Conservation (phyloP, 2,113 vertebrate species). For the human region GRCh38 chr9:38084001-38084500, state of each 20-base stretch:
- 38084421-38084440: background rate
- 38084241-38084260: background rate
- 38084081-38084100: background rate
- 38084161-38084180: background rate
- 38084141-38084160: background rate
- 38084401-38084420: background rate
- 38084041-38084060: background rate
- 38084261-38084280: background rate
- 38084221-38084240: background rate
- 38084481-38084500: background rate
- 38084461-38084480: background rate
- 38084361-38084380: background rate
- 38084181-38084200: background rate
- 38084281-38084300: background rate
- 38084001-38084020: slow-evolving; percentile 35
- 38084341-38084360: background rate
- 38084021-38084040: slow-evolving; percentile 30
- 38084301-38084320: background rate
- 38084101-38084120: background rate
- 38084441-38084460: accelerated
- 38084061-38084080: background rate
- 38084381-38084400: background rate
- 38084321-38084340: background rate
- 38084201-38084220: background rate
- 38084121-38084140: background rate